Evolutionary conservation across 1,140 invertebrate species (phyloP), one percentile per base, ranked within the genome.

Genomic region (Drosophila grimshawi): DNA sequence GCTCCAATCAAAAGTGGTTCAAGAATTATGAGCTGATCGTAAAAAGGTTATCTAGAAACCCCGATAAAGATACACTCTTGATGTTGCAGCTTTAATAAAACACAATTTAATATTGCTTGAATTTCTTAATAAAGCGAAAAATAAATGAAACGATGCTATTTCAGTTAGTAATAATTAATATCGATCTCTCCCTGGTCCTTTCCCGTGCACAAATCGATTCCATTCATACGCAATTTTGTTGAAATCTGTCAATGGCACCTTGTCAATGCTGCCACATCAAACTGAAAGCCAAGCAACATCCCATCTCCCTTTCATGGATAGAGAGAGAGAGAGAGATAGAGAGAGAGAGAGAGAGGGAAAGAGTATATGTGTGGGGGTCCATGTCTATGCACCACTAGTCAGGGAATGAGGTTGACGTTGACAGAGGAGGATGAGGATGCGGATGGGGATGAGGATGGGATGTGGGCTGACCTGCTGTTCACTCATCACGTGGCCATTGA

Each of bases 231-330:
- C 85, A 88, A 76, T 88, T 88, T 74, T 78, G 70, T 71, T 82
- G 82, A 88, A 88, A 88, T 88, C 85, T 89, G 80, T 88, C 85
- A 89, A 88, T 88, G 80, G 78, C 85, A 89, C 83, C 77, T 85
- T 74, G 76, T 63, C 65, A 68, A 68, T 32, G 72, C 59, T 61
- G 68, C 51, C 73, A 59, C 33, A 30, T 51, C 57, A 41, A 60
- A 35, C 46, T 11, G 11, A 27, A 35, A 43, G 32, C 39, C 27
- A 51, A 55, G 29, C 19, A 19, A 19, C 19, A 19, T 19, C 52
- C 56, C 48, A 70, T 56, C 46, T 76, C 59, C 33, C 73, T 61
- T 37, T 69, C 45, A 61, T 29, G 19, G 19, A 19, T 19, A 19
- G 1, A 19, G n/a, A n/a, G n/a, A n/a, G n/a, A n/a, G n/a, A n/a